phyloP scores from a whole-genome alignment of 2,797 vertebrate species.

The Arctocebus calabarensis region DNA sequence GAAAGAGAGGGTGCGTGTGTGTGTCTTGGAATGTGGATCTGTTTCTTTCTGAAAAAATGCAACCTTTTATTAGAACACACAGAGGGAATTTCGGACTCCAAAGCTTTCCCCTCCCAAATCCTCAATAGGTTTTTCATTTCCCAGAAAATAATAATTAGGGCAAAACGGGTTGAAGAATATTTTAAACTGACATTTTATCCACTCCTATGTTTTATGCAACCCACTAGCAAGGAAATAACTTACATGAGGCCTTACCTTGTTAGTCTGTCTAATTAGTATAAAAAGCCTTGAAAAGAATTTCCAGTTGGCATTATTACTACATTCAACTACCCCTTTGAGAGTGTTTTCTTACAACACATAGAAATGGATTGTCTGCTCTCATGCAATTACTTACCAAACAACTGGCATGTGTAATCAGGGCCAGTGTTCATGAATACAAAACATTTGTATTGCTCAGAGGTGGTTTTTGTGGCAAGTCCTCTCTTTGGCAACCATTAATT shows the following conservation, averaged over 20 bases:
- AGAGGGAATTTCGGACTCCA: background rate
- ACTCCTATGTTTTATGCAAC: slow-evolving; percentile 58
- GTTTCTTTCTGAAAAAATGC: slow-evolving; percentile 27
- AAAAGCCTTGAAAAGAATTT: slow-evolving; percentile 78
- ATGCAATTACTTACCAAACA: slow-evolving; percentile 72
- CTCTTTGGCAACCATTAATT: slow-evolving; percentile 66
- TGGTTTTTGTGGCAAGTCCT: slow-evolving; percentile 49
- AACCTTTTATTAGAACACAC: background rate
- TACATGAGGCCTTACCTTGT: slow-evolving; percentile 72
- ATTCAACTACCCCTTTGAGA: slow-evolving; percentile 70
- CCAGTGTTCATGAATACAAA: slow-evolving; percentile 64
- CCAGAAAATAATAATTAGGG: slow-evolving; percentile 33
- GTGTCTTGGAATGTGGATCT: background rate
- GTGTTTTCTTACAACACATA: slow-evolving; percentile 46
- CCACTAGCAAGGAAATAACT: slow-evolving; percentile 68
- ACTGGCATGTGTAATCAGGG: slow-evolving; percentile 65
- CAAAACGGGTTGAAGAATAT: background rate
- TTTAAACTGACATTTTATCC: slow-evolving; percentile 49
- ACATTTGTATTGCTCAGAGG: slow-evolving; percentile 38
- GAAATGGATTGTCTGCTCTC: slow-evolving; percentile 54
- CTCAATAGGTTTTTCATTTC: slow-evolving; percentile 15
- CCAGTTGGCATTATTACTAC: slow-evolving; percentile 73
- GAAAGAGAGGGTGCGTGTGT: background rate
- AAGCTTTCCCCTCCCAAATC: background rate
- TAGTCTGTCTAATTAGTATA: slow-evolving; percentile 80